These are phyloP conservation scores for Diabrotica undecimpunctata DNA, from an alignment of 1,140 invertebrate species.

Conservation along the genomic window DNA sequence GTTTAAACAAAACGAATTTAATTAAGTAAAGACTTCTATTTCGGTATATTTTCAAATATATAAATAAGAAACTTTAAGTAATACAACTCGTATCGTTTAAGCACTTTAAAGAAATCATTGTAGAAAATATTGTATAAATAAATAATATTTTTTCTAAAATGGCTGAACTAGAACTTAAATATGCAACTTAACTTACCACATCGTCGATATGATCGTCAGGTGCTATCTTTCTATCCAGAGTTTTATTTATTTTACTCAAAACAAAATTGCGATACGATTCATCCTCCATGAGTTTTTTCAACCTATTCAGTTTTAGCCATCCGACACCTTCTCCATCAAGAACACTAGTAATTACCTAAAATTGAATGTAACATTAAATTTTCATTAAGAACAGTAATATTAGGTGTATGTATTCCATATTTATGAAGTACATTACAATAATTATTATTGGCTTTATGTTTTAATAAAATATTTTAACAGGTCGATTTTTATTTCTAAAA, in stretches of 20 bases:
- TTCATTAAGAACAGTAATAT: no score
- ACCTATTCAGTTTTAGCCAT: slow-evolving; percentile 90
- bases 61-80: no score
- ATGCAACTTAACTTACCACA: slow-evolving; percentile 68
- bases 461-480: no score
- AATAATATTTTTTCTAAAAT: no score
- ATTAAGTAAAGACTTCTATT: no score
- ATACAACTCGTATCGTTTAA: no score
- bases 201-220: slow-evolving; percentile 97
- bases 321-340: slow-evolving; percentile 94
- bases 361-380: slow-evolving; percentile 11
- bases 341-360: slow-evolving; percentile 83
- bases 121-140: not conserved
- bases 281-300: slow-evolving; percentile 98
- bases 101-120: slow-evolving; percentile 1
- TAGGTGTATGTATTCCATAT: no score
- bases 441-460: no score
- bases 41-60: no score
- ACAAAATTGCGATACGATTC: slow-evolving; percentile 97
- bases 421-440: no score
- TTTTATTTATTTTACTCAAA: slow-evolving; percentile 91
- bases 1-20: no score
- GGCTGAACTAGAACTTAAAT: not conserved
- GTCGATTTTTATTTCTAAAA: no score
- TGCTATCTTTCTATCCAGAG: slow-evolving; percentile 87